Base-by-base conservation (phyloP, 1,140 invertebrate genomes). In the Bicyclus anynana region DNA sequence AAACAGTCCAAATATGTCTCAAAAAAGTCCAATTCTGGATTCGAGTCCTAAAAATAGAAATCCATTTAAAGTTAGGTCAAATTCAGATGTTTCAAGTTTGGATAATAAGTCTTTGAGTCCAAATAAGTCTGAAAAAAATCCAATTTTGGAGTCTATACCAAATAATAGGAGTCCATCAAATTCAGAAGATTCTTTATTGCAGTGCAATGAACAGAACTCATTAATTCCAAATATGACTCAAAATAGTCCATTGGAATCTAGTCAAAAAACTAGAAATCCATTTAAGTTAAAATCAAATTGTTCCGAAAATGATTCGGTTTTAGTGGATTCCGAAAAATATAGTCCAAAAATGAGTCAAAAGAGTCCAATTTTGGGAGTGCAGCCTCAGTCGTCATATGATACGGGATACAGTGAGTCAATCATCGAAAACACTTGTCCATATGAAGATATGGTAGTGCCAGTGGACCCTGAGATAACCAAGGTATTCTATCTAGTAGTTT, bases 351-450 rank as follows among this genome's bases (percentile, higher is more conserved):
- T 33, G 29, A 12, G 10, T 42, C 21, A 59, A 12, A 68, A 26
- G 14, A 81, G 77, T 67, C 75, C 83, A 5, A 72, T 83, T 56
- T 65, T 84, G 35, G 67, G 75, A 33, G 18, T 52, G 44, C 63
- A 72, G 14, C 52, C 59, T 6, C 57, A 63, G n/a, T 23, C 18
- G 13, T 38, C 57, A 6, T 38, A 6, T 6, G 53, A 67, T 17
- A 66, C 63, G 2, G 59, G 61, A 2, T 70, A 68, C 10, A 79
- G 64, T 56, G 77, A 81, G 13, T 77, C 77, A 50, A 65, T 83
- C 26, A 84, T 85, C 62, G 84, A 87, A 17, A 79, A 82, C 54
- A 86, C 75, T 6, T 83, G 72, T 74, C 76, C 74, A 9, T 49
- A 74, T 33, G 75, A 86, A 44, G 64, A 60, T 46, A 65, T 83